phyloP scores from a whole-genome alignment of 2,797 vertebrate species.

The Channallabes apus region DNA sequence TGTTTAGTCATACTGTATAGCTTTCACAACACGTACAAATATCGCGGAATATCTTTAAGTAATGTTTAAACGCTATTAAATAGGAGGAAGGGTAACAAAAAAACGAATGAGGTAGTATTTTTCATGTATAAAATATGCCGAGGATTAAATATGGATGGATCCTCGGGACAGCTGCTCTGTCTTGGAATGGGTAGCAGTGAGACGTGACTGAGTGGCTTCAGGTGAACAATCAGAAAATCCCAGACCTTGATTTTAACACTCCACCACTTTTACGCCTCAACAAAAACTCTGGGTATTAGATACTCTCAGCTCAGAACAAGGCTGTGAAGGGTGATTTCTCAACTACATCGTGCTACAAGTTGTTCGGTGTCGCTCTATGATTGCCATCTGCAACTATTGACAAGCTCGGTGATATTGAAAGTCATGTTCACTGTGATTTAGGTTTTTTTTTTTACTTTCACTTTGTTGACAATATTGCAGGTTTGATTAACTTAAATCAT shows the following conservation, averaged over 20 bases:
- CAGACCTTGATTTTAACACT: constrained; percentile 20
- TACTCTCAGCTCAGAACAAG: constrained; percentile 12
- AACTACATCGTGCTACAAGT: neutral
- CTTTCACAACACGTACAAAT: neutral
- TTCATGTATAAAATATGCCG: constrained; percentile 5
- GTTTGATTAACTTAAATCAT: constrained; percentile 22
- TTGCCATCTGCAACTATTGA: constrained; percentile 24
- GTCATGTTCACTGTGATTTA: neutral
- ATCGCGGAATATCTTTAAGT: neutral
- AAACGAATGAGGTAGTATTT: neutral
- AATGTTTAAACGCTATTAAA: neutral
- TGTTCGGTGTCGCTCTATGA: neutral
- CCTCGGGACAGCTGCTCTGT: neutral
- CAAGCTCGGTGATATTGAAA: neutral
- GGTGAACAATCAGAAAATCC: constrained; percentile 31
- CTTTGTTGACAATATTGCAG: constrained; percentile 20
- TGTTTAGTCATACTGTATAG: neutral
- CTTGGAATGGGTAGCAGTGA: neutral
- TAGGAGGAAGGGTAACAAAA: neutral
- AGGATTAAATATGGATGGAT: neutral
- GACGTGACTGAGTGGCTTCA: constrained; percentile 19
- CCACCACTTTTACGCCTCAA: neutral
- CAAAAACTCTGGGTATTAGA: constrained; percentile 3
- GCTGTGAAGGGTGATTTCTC: neutral
- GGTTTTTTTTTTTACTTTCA: constrained; percentile 16